These are phyloP conservation scores for Zaprionus lachaisei DNA, from an alignment of 1,140 invertebrate species.

Conservation along the genomic window DNA sequence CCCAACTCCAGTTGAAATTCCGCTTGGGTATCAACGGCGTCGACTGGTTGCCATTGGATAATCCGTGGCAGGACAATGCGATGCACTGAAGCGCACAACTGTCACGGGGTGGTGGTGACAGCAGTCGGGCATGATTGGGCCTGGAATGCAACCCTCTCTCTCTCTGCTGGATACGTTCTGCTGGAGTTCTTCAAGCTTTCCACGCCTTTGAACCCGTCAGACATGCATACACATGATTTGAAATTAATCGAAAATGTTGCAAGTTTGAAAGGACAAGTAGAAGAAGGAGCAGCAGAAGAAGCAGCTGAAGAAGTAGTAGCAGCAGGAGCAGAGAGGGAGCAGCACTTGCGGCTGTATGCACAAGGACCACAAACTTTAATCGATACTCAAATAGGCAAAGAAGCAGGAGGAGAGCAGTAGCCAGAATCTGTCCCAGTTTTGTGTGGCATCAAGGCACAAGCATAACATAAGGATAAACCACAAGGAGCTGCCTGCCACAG, in stretches of 20 bases:
- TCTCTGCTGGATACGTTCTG: background rate
- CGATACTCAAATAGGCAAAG: constrained; percentile 75
- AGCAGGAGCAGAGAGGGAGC: background rate
- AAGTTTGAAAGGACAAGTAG: constrained; percentile 21
- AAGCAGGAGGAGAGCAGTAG: background rate
- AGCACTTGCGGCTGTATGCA: constrained; percentile 60
- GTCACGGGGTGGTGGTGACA: constrained; percentile 1
- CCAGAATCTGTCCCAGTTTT: constrained; percentile 38
- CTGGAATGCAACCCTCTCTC: background rate
- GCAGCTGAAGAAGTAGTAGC: background rate
- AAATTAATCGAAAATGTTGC: constrained; percentile 80
- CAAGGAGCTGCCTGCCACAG: constrained; percentile 1
- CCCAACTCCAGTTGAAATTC: background rate
- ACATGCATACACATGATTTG: constrained; percentile 62
- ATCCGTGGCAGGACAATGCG: constrained; percentile 51
- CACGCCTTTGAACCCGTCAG: constrained; percentile 28
- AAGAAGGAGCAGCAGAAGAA: background rate
- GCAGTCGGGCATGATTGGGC: background rate
- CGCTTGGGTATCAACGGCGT: constrained; percentile 5
- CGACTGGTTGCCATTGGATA: constrained; percentile 74
- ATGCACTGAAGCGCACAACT: constrained; percentile 25
- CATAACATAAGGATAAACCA: constrained; percentile 27
- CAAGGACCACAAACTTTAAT: constrained; percentile 77
- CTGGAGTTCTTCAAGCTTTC: background rate
- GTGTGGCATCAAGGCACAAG: constrained; percentile 14